Evolutionary conservation across 1,140 invertebrate genomes (phyloP).

Genomic region (Listronotus bonariensis): DNA sequence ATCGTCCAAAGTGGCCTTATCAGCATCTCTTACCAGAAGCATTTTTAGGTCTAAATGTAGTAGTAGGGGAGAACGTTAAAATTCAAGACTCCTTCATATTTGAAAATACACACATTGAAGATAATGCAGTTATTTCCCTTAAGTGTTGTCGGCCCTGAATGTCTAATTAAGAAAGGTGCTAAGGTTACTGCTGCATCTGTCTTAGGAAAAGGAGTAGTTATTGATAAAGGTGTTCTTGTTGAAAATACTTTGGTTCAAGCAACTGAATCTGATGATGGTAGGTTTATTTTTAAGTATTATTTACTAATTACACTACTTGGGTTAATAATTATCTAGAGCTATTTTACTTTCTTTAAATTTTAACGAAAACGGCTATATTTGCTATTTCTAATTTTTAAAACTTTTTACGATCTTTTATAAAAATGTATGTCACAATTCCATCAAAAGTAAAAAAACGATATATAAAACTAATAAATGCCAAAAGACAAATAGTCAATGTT

Average conservation of each 20-base stretch:
- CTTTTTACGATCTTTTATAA: no score
- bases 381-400: no score
- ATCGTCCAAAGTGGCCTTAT: conserved; percentile 3
- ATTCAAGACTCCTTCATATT: conserved; percentile 78
- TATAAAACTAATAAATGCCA: no score
- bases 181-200: conserved; percentile 63
- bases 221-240: conserved; percentile 47
- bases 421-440: no score
- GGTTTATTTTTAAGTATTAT: conserved; percentile 6
- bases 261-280: conserved; percentile 41
- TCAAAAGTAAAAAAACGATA: no score
- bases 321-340: no score
- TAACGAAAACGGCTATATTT: no score
- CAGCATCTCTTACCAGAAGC: conserved; percentile 63
- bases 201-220: conserved; percentile 54
- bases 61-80: conserved; percentile 77
- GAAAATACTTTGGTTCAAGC: conserved; percentile 52
- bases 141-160: conserved; percentile 65
- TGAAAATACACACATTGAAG: conserved; percentile 71
- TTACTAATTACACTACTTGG: no score
- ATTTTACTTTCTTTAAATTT: no score
- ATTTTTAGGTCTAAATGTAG: conserved; percentile 83
- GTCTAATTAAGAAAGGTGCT: conserved; percentile 60
- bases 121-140: conserved; percentile 72
- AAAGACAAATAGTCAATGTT: no score